Conservation (phyloP, 2,888 invertebrate genomes). For the Cyclophora punctaria region DNA sequence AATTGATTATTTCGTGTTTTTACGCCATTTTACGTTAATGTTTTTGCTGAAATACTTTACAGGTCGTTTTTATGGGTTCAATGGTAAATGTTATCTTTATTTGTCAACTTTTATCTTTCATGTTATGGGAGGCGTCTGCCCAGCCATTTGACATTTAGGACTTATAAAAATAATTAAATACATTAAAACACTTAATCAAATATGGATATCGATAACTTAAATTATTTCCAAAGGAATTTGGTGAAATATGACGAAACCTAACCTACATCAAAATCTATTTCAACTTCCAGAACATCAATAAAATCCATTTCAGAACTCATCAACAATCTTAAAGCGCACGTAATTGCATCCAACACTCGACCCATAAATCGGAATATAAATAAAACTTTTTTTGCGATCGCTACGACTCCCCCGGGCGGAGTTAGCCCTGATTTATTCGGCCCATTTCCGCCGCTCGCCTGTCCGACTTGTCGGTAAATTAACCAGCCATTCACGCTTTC, state of each 20-base stretch:
- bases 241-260: no score
- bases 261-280: no score
- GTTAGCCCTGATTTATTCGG: conserved; percentile 63
- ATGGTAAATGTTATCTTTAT: no score
- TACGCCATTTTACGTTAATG: neutral
- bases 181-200: no score
- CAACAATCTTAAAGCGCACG: neutral
- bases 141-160: no score
- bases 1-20: conserved; percentile 13
- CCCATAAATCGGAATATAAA: neutral
- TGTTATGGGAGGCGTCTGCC: no score
- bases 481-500: conserved; percentile 22
- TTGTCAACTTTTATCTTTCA: no score
- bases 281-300: neutral
- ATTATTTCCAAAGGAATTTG: no score
- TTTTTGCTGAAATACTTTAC: neutral
- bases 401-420: conserved; percentile 44
- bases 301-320: neutral
- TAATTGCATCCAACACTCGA: no score
- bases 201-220: no score
- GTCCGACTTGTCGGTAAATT: conserved; percentile 27
- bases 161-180: no score
- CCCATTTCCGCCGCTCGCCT: conserved; percentile 47
- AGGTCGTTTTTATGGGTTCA: no score
- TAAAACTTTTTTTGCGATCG: conserved; percentile 29